A percentile compares a stretch with the other conserved stretches of the same genome.
Evolutionary conservation across 2,888 invertebrate species (phyloP).

Genomic region (Nowickia ferox): DNA sequence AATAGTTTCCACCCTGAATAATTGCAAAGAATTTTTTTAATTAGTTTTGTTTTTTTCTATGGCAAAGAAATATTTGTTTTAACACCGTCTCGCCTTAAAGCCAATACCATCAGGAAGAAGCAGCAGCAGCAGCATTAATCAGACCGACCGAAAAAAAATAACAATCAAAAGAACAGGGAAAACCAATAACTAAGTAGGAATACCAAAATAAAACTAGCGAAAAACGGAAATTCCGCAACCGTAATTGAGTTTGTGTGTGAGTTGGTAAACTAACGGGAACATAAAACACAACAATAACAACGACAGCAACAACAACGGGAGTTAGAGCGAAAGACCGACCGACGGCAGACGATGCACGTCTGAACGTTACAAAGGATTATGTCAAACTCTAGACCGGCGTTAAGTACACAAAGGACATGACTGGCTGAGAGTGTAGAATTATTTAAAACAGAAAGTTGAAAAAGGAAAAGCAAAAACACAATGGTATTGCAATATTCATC

Average conservation of each 20-base stretch:
- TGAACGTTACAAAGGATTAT: conserved; percentile 64
- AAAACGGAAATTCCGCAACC: conserved; percentile 69
- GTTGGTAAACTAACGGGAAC: conserved; percentile 52
- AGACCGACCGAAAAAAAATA: conserved; percentile 38
- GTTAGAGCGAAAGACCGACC: conserved; percentile 8
- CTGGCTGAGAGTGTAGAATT: conserved; percentile 49
- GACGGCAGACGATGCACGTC: conserved; percentile 37
- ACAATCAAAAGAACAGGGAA: conserved; percentile 26
- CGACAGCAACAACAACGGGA: conserved; percentile 2
- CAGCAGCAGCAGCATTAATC: conserved; percentile 36
- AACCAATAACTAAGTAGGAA: conserved; percentile 15
- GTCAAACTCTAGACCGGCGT: conserved; percentile 54
- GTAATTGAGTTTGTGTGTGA: conserved; percentile 52
- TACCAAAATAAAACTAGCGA: conserved; percentile 5
- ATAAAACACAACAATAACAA: conserved; percentile 34
- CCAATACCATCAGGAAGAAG: conserved; percentile 9
- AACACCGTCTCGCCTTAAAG: conserved; percentile 36
- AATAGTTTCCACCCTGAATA: conserved; percentile 64
- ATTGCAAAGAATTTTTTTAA: conserved; percentile 4
- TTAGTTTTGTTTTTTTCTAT: conserved; percentile 22
- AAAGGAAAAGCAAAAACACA: conserved; percentile 6
- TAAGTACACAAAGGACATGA: conserved; percentile 42
- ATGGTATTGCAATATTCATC: neutral
- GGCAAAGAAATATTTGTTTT: conserved; percentile 48
- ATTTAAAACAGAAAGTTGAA: conserved; percentile 1